Conservation (phyloP, 2,113 vertebrate genomes). For the Sciurus niger region DNA sequence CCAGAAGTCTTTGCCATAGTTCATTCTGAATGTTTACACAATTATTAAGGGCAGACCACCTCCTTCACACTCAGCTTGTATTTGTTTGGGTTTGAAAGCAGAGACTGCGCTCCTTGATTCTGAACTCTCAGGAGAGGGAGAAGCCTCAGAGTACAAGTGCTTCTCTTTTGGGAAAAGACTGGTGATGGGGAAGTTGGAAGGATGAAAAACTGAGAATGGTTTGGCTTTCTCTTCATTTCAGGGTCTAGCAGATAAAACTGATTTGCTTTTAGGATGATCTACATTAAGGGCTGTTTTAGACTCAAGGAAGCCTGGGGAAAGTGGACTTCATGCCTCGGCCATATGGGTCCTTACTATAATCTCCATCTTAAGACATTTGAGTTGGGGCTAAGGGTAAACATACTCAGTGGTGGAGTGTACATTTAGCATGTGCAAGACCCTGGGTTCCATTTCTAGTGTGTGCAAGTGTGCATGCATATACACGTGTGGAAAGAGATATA, state of each 20-base stretch:
- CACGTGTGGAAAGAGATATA: background rate
- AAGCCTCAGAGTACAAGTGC: background rate
- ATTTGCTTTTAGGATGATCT: background rate
- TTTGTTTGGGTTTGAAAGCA: background rate
- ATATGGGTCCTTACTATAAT: background rate
- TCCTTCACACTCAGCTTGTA: background rate
- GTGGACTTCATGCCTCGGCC: background rate
- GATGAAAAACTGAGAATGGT: background rate
- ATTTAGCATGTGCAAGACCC: background rate
- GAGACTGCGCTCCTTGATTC: background rate
- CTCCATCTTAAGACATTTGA: background rate
- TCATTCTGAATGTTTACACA: background rate
- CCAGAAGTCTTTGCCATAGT: background rate
- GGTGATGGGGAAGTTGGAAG: background rate
- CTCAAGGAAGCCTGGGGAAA: background rate
- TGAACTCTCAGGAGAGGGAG: background rate
- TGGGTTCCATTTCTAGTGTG: background rate
- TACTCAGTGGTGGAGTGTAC: background rate
- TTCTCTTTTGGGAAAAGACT: background rate
- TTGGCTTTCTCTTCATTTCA: slow-evolving; percentile 24
- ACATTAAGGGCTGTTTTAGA: background rate
- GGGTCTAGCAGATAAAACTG: background rate
- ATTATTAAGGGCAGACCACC: background rate
- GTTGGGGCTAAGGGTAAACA: background rate
- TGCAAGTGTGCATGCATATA: too few species aligned